Evolutionary conservation across 2,888 invertebrate genomes (phyloP), one percentile per base, ranked within the genome.

Genomic region (Galeruca laticollis): DNA sequence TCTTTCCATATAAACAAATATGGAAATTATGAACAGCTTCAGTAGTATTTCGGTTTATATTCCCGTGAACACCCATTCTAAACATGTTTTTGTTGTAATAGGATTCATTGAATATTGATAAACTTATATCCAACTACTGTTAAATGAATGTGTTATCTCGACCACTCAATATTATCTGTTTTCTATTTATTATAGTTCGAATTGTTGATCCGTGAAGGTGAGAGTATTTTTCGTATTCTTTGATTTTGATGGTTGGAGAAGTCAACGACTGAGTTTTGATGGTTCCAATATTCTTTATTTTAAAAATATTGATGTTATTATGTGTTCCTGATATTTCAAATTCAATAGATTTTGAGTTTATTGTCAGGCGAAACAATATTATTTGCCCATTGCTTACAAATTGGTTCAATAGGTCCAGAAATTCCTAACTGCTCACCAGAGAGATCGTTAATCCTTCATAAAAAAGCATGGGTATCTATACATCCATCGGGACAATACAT

Each of bases 321-420:
- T 52, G 47, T 13, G 61, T 31, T 31, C 51, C 61, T 6, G 66
- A 66, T 43, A 70, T 56, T 49, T 67, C 21, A 9, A 64, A 26
- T 37, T 62, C 52, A 26, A 63, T 20, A 33, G 20, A 43, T 18
- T 21, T 31, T 11, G 68, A 68, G 56, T n/a, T 68, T 47, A 35
- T 68, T 56, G 54, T 63, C 31, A 13, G 33, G 15, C 11, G 68
- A 68, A 20, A 63, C 9, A 20, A 61, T 37, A 9, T 54, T 62
- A 60, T 67, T 67, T 26, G 68, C 61, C 68, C 68, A 68, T 56
- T 68, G 68, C 33, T 63, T 54, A 26, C 63, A 68, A n/a, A n/a
- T n/a, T n/a, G n/a, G n/a, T n/a, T n/a, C n/a, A n/a, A n/a, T n/a
- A n/a, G n/a, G n/a, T n/a, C n/a, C n/a, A n/a, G n/a, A n/a, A n/a